Evolutionary conservation across 2,113 vertebrate species (phyloP).

Genomic region (Hipposideros armiger): DNA sequence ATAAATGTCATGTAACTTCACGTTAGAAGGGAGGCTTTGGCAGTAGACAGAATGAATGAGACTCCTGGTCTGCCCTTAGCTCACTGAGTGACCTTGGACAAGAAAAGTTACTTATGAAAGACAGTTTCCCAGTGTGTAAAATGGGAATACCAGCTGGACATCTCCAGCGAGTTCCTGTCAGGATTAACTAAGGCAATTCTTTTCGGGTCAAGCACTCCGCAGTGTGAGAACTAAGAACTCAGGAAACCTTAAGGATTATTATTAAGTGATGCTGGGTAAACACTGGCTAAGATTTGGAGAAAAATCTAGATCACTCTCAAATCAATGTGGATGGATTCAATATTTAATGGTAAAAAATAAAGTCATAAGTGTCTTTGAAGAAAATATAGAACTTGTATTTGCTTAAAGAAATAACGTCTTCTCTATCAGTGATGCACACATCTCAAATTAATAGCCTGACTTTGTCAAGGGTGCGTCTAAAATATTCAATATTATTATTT

Average conservation of each 20-base stretch:
- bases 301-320: constrained; percentile 35
- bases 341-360: constrained; percentile 27
- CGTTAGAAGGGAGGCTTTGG: not conserved
- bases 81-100: not conserved
- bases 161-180: not conserved
- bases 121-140: not conserved
- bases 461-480: not conserved
- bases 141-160: not conserved
- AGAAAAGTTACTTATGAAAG: not conserved
- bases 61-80: not conserved
- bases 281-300: not conserved
- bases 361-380: not conserved
- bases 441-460: not conserved
- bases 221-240: not conserved
- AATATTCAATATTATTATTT: not conserved
- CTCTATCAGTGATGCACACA: not conserved
- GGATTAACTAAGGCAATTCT: not conserved
- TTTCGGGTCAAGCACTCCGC: not conserved
- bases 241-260: not conserved
- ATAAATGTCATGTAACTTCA: not conserved
- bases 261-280: not conserved
- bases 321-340: not conserved
- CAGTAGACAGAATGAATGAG: not conserved
- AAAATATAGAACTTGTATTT: not conserved
- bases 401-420: not conserved